A percentile compares a stretch with the other conserved stretches of the same genome.
Conservation (phyloP, 2,113 vertebrate species). For the Eira barbara region DNA sequence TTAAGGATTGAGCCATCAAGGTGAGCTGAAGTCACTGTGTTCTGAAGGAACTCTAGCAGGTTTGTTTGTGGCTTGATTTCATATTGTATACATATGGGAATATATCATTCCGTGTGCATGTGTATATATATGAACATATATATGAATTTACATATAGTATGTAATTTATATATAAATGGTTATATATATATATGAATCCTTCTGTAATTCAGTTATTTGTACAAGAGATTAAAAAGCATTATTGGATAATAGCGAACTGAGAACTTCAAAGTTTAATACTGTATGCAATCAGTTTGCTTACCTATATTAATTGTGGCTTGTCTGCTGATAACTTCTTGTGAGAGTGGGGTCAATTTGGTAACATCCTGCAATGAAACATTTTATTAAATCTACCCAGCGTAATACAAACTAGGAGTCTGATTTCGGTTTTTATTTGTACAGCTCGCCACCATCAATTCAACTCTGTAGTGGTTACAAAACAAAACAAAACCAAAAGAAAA, state of each 20-base stretch:
- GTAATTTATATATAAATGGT: no score
- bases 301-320: conserved; percentile 98
- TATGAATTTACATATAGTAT: no score
- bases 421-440: no score
- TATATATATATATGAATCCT: background rate
- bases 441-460: background rate
- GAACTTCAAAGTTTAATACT: background rate
- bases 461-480: background rate
- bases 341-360: conserved; percentile 91
- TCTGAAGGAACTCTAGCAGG: background rate
- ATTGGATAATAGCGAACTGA: rapidly evolving
- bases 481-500: no score
- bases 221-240: background rate
- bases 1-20: no score
- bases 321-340: conserved; percentile 94
- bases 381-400: background rate
- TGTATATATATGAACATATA: no score
- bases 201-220: background rate
- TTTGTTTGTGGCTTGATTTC: background rate
- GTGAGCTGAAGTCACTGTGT: background rate
- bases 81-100: background rate
- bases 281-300: conserved; percentile 71
- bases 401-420: background rate
- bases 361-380: conserved; percentile 81
- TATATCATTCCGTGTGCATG: no score